Evolutionary conservation across 2,797 vertebrate species (phyloP).

Genomic region (Chanos chanos): DNA sequence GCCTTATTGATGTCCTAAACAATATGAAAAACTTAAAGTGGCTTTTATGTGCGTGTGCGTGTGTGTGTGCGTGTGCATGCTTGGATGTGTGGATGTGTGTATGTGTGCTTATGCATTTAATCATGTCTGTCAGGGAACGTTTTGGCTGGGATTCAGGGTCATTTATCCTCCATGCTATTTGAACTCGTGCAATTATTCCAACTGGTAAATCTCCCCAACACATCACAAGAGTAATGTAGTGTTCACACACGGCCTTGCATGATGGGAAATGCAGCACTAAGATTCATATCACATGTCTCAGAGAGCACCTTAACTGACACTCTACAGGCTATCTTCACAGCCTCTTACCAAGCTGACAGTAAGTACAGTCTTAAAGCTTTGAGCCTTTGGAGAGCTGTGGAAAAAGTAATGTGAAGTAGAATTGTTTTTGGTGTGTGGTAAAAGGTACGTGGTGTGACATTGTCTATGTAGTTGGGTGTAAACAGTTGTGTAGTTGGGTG

Average conservation of each 20-base stretch:
- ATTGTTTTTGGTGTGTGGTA: too few species aligned
- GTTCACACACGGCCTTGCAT: neutral
- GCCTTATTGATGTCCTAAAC: neutral
- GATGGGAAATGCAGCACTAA: neutral
- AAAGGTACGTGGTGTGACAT: too few species aligned
- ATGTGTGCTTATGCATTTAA: too few species aligned
- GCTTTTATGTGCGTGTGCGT: too few species aligned
- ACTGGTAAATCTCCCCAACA: neutral
- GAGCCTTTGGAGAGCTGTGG: too few species aligned
- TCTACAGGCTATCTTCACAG: too few species aligned
- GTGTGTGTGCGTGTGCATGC: neutral
- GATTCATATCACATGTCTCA: neutral
- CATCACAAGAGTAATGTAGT: neutral
- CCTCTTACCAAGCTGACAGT: too few species aligned
- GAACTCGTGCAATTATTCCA: neutral
- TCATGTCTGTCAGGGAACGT: neutral
- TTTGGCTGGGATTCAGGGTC: neutral
- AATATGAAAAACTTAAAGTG: neutral
- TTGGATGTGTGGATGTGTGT: neutral
- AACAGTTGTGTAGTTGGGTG: too few species aligned
- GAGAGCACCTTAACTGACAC: too few species aligned
- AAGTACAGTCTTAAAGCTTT: too few species aligned
- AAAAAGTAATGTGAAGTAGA: too few species aligned
- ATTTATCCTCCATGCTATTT: slow-evolving; percentile 2
- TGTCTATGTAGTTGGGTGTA: too few species aligned